Evolutionary conservation across 2,113 vertebrate genomes (phyloP).

Genomic region (Burhinus oedicnemus): DNA sequence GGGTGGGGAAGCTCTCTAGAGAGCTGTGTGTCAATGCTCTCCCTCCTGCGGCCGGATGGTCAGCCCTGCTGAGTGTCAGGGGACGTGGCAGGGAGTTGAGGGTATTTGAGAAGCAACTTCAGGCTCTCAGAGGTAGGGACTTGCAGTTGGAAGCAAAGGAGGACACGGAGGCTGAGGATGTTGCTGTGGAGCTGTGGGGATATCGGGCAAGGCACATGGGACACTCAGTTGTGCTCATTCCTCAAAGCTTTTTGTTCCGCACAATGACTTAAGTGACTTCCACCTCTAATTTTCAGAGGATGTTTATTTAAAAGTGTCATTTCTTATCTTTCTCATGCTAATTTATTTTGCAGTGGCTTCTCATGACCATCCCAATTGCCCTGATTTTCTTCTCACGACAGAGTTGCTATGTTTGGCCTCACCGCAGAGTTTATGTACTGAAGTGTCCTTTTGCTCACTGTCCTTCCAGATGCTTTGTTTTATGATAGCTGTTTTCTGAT

Average conservation of each 20-base stretch:
- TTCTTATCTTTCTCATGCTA: not conserved
- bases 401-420: not conserved
- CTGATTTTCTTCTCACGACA: not conserved
- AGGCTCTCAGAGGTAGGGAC: not conserved
- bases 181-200: not conserved
- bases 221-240: not conserved
- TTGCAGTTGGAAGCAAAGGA: not conserved
- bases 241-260: not conserved
- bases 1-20: not conserved
- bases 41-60: not conserved
- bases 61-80: not conserved
- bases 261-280: not conserved
- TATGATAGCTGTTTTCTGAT: not conserved
- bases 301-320: not conserved
- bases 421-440: not conserved
- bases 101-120: not conserved
- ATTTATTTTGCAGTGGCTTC: not conserved
- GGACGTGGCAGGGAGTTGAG: accelerated
- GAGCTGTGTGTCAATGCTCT: not conserved
- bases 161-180: not conserved
- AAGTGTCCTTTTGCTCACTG: not conserved
- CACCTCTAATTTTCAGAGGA: not conserved
- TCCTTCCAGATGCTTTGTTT: slow-evolving; percentile 18
- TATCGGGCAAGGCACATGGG: not conserved
- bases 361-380: not conserved